phyloP scores from a whole-genome alignment of 2,113 vertebrate species.

The Athene noctua region DNA sequence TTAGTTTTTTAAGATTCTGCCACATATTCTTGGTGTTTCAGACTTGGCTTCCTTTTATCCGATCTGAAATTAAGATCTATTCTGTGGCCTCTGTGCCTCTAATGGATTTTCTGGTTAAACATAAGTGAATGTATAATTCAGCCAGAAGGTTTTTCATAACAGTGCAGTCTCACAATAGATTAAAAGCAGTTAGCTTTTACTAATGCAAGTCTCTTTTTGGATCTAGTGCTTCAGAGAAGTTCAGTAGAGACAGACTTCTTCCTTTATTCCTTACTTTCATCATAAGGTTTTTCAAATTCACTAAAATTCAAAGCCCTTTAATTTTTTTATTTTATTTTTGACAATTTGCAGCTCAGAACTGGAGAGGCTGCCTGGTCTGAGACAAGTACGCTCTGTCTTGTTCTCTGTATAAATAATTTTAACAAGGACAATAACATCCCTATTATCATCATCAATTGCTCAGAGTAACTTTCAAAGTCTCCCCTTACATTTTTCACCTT shows the following conservation, averaged over 20 bases:
- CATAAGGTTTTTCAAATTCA: not conserved
- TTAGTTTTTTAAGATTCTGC: not conserved
- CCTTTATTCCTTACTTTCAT: slow-evolving; percentile 10
- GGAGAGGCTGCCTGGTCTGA: not conserved
- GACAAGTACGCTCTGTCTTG: not conserved
- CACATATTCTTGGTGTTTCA: not conserved
- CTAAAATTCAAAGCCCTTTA: not conserved
- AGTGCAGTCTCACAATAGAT: slow-evolving; percentile 41
- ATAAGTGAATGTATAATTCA: slow-evolving; percentile 39
- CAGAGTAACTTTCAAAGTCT: slow-evolving; percentile 12
- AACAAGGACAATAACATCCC: not conserved
- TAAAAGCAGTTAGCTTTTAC: slow-evolving; percentile 41
- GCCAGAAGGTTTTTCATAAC: slow-evolving; percentile 40
- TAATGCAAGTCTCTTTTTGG: not conserved
- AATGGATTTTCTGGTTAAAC: slow-evolving; percentile 63
- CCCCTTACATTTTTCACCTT: not conserved
- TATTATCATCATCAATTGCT: slow-evolving; percentile 6
- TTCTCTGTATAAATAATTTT: not conserved
- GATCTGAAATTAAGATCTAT: slow-evolving; percentile 44
- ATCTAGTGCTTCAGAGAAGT: slow-evolving; percentile 1
- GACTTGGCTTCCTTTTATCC: not conserved
- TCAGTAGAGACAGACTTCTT: not conserved
- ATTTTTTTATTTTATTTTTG: not conserved
- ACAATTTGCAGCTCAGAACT: not conserved
- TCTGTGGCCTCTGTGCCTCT: slow-evolving; percentile 27